Percentiles rank a stretch among this genome's conserved stretches.
These are phyloP conservation scores for Caenorhabditis elegans DNA, from an alignment of 1,140 invertebrate species.

Conservation along the genomic window DNA sequence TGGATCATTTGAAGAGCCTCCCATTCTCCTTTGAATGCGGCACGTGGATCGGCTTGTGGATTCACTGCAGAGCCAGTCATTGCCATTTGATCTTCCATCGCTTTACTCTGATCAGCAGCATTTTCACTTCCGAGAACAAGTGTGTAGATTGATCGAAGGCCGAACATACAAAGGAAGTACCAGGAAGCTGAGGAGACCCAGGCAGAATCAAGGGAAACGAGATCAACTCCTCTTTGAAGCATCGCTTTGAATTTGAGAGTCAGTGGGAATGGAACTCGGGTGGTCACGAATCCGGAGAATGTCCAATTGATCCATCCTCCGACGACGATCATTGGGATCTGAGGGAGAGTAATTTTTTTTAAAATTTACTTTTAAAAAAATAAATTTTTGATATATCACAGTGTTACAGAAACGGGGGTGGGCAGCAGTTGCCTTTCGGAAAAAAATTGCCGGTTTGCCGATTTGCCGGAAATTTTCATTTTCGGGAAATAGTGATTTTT, in stretches of 20 bases:
- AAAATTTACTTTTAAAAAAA: no score
- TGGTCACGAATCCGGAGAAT: constrained; percentile 98
- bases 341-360: constrained; percentile 53
- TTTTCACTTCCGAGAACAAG: constrained; percentile 97
- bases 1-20: constrained; percentile 88
- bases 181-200: constrained; percentile 99
- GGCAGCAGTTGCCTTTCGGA: no score
- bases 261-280: constrained; percentile 89
- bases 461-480: no score
- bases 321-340: constrained; percentile 92
- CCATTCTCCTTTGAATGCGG: constrained; percentile 98
- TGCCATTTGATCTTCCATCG: constrained; percentile 95
- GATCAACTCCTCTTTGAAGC: constrained; percentile 94
- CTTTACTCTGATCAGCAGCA: constrained; percentile 69
- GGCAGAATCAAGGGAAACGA: constrained; percentile 90
- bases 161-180: constrained; percentile 99
- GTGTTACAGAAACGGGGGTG: not conserved
- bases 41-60: constrained; percentile 94
- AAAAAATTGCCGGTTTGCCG: no score
- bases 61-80: constrained; percentile 84
- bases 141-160: constrained; percentile 92
- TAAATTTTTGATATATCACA: not conserved
- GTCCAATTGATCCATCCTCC: constrained; percentile 99
- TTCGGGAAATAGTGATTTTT: no score
- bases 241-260: constrained; percentile 97